Evolutionary conservation across 2,113 vertebrate genomes (phyloP).

Genomic region (Cololabis saira): DNA sequence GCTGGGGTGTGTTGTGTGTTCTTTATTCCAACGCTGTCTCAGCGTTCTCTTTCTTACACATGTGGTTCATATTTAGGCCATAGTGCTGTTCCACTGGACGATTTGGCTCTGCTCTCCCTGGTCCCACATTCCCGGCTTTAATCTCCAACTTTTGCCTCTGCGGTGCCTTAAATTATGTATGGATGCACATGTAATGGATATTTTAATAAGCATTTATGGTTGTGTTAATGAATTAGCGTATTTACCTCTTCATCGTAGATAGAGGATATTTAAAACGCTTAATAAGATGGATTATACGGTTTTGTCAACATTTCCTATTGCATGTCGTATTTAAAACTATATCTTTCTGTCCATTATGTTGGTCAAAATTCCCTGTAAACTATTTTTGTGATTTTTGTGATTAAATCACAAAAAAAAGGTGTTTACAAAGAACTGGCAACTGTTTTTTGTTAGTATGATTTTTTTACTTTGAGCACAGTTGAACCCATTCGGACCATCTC

Average conservation of each 20-base stretch:
- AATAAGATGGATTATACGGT: background rate
- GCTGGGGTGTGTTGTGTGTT: conserved; percentile 21
- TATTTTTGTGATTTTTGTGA: too few relatives aligned
- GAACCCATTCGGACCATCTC: background rate
- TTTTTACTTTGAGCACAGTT: background rate
- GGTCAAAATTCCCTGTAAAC: background rate
- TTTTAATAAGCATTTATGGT: too few relatives aligned
- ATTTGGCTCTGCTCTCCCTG: conserved; percentile 62
- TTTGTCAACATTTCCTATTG: background rate
- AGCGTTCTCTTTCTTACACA: conserved; percentile 68
- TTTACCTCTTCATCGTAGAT: too few relatives aligned
- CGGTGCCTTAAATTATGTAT: conserved; percentile 19
- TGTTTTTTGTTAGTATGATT: too few relatives aligned
- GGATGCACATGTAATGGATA: background rate
- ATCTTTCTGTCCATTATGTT: background rate
- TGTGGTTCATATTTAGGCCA: conserved; percentile 76
- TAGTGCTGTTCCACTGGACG: conserved; percentile 65
- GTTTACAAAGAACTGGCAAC: too few relatives aligned
- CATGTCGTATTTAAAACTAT: background rate
- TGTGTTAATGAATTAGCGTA: too few relatives aligned
- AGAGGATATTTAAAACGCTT: background rate
- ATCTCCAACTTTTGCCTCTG: conserved; percentile 32
- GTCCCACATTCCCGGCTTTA: conserved; percentile 60
- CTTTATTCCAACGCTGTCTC: conserved; percentile 56
- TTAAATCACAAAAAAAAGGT: too few relatives aligned